phyloP scores from a whole-genome alignment of 2,113 vertebrate genomes.

The Tupaia chinensis region DNA sequence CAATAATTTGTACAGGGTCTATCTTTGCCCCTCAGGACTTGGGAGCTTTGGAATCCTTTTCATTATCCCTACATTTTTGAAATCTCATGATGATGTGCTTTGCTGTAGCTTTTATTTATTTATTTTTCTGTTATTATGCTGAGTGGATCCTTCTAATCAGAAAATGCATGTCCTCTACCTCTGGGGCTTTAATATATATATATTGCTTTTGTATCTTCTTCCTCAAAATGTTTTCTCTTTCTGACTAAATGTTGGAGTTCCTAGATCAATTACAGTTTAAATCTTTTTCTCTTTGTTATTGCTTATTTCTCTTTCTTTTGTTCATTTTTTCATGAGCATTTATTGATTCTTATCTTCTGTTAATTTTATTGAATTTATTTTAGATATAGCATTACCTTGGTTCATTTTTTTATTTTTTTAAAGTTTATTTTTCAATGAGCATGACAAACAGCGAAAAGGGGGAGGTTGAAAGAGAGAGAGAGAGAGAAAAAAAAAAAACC shows the following conservation, averaged over 20 bases:
- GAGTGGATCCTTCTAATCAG: background rate
- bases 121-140: background rate
- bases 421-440: no score
- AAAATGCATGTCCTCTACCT: background rate
- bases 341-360: background rate
- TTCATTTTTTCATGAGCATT: background rate
- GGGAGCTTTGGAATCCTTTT: background rate
- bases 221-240: background rate
- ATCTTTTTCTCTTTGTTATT: background rate
- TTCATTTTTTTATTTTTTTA: background rate
- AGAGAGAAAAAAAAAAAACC: no score
- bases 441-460: no score
- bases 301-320: background rate
- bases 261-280: background rate
- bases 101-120: background rate
- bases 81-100: background rate
- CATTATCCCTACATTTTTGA: background rate
- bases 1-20: background rate
- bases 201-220: background rate
- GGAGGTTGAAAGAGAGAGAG: no score
- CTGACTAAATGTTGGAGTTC: background rate
- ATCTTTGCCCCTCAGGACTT: background rate
- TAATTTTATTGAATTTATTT: background rate
- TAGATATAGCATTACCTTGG: background rate
- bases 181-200: background rate